phyloP scores from a whole-genome alignment of 2,113 vertebrate genomes.

The Clinocottus analis region DNA sequence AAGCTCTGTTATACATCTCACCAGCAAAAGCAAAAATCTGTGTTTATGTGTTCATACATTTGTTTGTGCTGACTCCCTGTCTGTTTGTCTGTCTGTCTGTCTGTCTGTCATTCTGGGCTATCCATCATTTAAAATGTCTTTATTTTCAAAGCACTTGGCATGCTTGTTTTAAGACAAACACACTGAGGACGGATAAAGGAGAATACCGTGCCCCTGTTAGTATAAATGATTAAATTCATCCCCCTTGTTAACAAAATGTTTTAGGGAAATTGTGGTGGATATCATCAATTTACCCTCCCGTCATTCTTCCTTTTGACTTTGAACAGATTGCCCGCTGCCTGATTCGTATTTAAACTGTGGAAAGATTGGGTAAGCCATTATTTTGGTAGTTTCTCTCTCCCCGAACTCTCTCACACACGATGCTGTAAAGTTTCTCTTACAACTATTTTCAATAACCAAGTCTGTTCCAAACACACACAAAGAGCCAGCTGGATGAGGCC shows the following conservation, averaged over 20 bases:
- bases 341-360: conserved; percentile 60
- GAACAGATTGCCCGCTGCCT: conserved; percentile 49
- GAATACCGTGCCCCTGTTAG: conserved; percentile 39
- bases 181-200: conserved; percentile 9
- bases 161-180: conserved; percentile 47
- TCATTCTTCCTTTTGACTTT: conserved; percentile 51
- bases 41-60: conserved; percentile 72
- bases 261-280: conserved; percentile 49
- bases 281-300: conserved; percentile 43
- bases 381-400: conserved; percentile 39
- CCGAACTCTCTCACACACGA: conserved; percentile 21
- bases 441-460: conserved; percentile 61
- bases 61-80: conserved; percentile 62
- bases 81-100: no score
- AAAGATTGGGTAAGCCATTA: conserved; percentile 60
- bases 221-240: conserved; percentile 60
- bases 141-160: conserved; percentile 50
- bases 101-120: conserved; percentile 37
- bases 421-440: conserved; percentile 50
- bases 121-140: conserved; percentile 63
- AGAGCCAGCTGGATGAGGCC: conserved; percentile 74
- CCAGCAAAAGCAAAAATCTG: conserved; percentile 53
- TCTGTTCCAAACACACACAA: conserved; percentile 57
- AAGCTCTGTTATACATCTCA: conserved; percentile 61
- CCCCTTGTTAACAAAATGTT: conserved; percentile 52